Conservation (phyloP, 1,140 invertebrate species). For the Metopolophium dirhodum region DNA sequence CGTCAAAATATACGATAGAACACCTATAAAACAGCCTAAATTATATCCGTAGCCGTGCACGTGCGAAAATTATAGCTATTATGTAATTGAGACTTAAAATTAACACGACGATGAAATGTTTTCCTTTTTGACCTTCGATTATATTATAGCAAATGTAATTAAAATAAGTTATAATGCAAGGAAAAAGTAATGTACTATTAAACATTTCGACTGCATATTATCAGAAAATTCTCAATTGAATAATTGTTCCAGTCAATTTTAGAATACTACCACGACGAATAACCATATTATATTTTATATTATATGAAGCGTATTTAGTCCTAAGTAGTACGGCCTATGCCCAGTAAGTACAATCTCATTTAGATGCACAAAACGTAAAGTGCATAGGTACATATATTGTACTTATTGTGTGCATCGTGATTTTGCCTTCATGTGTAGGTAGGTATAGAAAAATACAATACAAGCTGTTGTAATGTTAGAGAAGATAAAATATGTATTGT, state of each 20-base stretch:
- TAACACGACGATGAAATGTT: slow-evolving; percentile 1
- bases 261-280: neutral
- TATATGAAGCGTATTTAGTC: neutral
- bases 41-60: neutral
- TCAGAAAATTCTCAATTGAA: neutral
- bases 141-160: neutral
- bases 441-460: neutral
- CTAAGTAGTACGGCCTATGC: neutral
- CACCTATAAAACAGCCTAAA: neutral
- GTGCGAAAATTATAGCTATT: slow-evolving; percentile 28
- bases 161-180: neutral
- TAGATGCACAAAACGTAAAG: neutral
- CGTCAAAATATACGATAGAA: neutral
- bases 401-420: neutral
- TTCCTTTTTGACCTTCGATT: slow-evolving; percentile 15
- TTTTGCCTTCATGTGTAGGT: neutral
- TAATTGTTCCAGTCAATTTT: neutral
- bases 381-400: neutral
- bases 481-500: neutral
- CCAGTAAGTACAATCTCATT: neutral
- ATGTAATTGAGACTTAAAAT: neutral
- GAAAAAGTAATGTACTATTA: neutral
- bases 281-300: neutral
- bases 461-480: neutral
- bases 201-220: neutral